A percentile compares a stretch with the other conserved stretches of the same genome.
Conservation (phyloP, 2,113 vertebrate species). For the Peromyscus leucopus region DNA sequence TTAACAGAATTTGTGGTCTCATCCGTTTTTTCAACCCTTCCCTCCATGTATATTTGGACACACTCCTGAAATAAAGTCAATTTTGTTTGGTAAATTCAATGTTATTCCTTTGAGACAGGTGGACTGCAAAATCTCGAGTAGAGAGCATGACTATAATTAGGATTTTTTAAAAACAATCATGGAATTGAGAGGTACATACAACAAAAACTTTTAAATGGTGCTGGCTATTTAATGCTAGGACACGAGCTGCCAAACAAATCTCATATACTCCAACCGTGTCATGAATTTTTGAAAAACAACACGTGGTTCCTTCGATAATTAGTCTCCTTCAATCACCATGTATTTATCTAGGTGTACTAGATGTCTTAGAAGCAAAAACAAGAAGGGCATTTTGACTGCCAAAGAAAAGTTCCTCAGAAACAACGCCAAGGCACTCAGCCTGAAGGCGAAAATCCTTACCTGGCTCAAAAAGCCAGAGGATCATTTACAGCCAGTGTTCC, state of each 20-base stretch:
- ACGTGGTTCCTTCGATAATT: conserved; percentile 29
- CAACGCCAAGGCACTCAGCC: not conserved
- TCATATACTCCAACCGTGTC: conserved; percentile 31
- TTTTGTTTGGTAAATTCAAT: conserved; percentile 51
- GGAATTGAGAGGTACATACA: not conserved
- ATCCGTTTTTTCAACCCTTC: conserved; percentile 28
- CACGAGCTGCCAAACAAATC: conserved; percentile 28
- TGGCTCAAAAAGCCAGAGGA: conserved; percentile 13
- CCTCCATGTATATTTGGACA: conserved; percentile 23
- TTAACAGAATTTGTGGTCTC: not conserved
- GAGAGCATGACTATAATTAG: conserved; percentile 15
- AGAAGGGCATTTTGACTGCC: not conserved
- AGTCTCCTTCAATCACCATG: not conserved
- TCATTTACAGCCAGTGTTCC: not conserved
- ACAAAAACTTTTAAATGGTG: conserved; percentile 12
- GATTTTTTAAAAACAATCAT: not conserved
- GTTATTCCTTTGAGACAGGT: conserved; percentile 24
- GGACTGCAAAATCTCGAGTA: conserved; percentile 42
- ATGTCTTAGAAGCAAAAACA: not conserved
- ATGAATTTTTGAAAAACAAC: conserved; percentile 52
- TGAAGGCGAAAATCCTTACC: conserved; percentile 36
- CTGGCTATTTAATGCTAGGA: conserved; percentile 11
- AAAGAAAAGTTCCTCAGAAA: conserved; percentile 2
- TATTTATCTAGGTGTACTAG: conserved; percentile 28
- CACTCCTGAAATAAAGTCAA: conserved; percentile 50